phyloP scores from a whole-genome alignment of 64 coral and sea anemone genomes.

The Montipora capricornis region DNA sequence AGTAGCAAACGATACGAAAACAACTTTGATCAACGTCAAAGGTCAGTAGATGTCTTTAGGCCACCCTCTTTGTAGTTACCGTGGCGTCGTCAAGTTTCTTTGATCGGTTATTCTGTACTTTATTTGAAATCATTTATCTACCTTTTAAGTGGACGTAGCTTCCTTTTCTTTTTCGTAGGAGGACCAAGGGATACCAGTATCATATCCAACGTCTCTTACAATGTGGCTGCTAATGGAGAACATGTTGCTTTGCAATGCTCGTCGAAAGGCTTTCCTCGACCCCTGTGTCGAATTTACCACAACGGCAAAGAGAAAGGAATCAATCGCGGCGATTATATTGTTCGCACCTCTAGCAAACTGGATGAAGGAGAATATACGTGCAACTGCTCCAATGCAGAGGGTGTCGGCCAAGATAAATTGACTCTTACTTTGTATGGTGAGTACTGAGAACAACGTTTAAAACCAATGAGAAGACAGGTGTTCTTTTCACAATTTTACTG shows the following conservation, averaged over 20 bases:
- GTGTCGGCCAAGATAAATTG: background rate
- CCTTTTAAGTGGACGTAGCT: background rate
- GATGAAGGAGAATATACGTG: slow-evolving; percentile 54
- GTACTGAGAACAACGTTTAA: background rate
- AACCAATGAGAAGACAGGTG: background rate
- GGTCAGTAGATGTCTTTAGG: background rate
- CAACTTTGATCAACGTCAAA: background rate
- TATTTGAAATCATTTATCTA: no score
- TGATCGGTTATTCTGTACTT: no score
- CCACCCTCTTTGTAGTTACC: no score
- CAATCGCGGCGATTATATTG: slow-evolving; percentile 1
- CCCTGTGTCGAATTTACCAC: slow-evolving; percentile 48
- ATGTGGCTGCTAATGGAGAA: slow-evolving; percentile 48
- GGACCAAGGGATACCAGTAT: slow-evolving; percentile 37
- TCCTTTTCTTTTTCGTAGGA: slow-evolving; percentile 26
- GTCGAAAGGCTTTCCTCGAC: slow-evolving; percentile 39
- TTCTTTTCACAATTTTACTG: no score
- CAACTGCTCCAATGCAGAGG: slow-evolving; percentile 40
- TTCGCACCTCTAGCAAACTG: background rate
- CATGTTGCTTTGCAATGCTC: slow-evolving; percentile 50
- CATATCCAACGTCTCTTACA: slow-evolving; percentile 44
- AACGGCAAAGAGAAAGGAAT: background rate
- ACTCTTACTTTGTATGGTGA: slow-evolving; percentile 45
- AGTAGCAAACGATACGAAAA: background rate
- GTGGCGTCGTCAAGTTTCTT: no score